phyloP scores from a whole-genome alignment of 2,797 vertebrate genomes.

The Spinibarbus caldwelli region DNA sequence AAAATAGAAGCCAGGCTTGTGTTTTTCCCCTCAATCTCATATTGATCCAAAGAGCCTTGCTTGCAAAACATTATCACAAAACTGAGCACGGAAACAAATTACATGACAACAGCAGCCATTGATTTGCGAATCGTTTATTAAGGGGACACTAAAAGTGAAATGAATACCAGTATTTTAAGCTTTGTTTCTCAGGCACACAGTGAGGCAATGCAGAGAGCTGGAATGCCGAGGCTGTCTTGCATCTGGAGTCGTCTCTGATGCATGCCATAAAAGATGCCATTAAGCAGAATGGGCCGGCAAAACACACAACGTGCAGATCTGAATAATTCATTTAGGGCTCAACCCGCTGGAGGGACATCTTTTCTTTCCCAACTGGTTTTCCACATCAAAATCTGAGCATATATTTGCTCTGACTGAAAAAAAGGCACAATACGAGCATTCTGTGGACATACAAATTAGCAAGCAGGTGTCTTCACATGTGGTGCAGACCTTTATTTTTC shows the following conservation, averaged over 20 bases:
- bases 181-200: conserved; percentile 75
- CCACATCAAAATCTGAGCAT: conserved; percentile 67
- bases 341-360: conserved; percentile 76
- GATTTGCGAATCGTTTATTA: conserved; percentile 81
- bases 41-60: conserved; percentile 66
- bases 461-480: conserved; percentile 67
- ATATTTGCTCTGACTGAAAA: conserved; percentile 77
- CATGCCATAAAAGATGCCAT: conserved; percentile 79
- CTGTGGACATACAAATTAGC: conserved; percentile 68
- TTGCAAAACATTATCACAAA: conserved; percentile 71
- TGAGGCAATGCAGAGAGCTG: conserved; percentile 65
- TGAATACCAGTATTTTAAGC: conserved; percentile 74
- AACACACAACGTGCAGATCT: conserved; percentile 75
- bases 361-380: conserved; percentile 73
- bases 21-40: conserved; percentile 57
- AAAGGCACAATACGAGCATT: conserved; percentile 70
- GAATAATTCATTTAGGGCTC: conserved; percentile 81
- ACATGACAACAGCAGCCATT: conserved; percentile 76
- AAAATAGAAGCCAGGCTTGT: conserved; percentile 69
- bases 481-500: conserved; percentile 55
- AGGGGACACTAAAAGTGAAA: conserved; percentile 75
- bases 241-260: conserved; percentile 81
- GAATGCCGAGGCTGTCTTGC: conserved; percentile 66
- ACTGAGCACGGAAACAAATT: conserved; percentile 71
- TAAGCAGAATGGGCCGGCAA: conserved; percentile 77